phyloP scores from a whole-genome alignment of 1,140 invertebrate species.

The Macrostomum lignano region DNA sequence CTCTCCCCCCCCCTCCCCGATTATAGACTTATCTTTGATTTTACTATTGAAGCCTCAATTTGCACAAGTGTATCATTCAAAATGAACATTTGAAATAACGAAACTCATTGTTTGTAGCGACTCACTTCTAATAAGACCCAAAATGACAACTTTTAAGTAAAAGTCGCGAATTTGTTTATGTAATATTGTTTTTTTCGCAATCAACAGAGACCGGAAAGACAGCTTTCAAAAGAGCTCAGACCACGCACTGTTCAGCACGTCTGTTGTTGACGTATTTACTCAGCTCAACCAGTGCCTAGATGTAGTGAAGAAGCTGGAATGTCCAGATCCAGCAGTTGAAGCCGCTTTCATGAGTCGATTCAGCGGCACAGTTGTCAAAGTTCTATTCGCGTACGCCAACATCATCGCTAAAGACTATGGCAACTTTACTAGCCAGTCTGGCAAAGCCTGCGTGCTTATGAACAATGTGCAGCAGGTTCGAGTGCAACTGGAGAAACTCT shows the following conservation, averaged over 20 bases:
- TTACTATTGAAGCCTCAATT: too few relatives aligned
- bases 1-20: too few relatives aligned
- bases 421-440: constrained; percentile 39
- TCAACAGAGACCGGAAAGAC: constrained; percentile 6
- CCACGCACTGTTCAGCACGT: constrained; percentile 88
- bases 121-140: too few relatives aligned
- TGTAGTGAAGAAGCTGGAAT: constrained; percentile 88
- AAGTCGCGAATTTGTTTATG: too few relatives aligned
- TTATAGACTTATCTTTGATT: too few relatives aligned
- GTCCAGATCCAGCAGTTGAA: constrained; percentile 77
- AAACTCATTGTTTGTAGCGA: too few relatives aligned
- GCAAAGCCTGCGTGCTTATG: constrained; percentile 78
- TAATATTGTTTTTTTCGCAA: too few relatives aligned
- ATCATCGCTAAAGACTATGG: constrained; percentile 90
- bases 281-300: constrained; percentile 97
- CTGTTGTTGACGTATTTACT: constrained; percentile 96
- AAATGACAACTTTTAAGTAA: too few relatives aligned
- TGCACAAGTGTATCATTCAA: too few relatives aligned
- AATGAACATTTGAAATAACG: too few relatives aligned
- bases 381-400: constrained; percentile 80
- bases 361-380: constrained; percentile 82
- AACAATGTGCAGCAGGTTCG: constrained; percentile 97
- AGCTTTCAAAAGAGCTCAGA: constrained; percentile 98
- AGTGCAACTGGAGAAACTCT: constrained; percentile 94
- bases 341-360: constrained; percentile 29